These are phyloP conservation scores for Galendromus occidentalis DNA, from an alignment of 1,140 invertebrate species.

Conservation along the genomic window DNA sequence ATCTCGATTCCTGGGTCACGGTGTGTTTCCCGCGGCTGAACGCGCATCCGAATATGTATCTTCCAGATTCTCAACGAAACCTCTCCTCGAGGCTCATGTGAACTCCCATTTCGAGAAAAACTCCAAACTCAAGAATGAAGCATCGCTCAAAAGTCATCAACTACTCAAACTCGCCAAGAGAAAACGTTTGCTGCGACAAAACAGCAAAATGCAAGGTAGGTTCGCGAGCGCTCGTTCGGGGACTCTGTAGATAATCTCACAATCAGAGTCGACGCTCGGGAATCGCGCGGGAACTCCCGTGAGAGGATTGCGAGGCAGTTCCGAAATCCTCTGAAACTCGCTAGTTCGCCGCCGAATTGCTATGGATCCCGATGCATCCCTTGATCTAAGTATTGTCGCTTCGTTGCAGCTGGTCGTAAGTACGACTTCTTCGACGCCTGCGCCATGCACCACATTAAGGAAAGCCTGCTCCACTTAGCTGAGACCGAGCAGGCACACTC, in stretches of 20 bases:
- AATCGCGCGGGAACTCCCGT: too few relatives aligned
- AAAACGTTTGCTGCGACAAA: background rate
- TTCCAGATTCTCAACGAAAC: constrained; percentile 9
- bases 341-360: too few relatives aligned
- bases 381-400: too few relatives aligned
- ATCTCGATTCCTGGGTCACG: background rate
- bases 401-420: constrained; percentile 11
- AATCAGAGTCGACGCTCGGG: too few relatives aligned
- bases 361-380: too few relatives aligned
- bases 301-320: too few relatives aligned
- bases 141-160: constrained; percentile 10
- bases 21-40: background rate
- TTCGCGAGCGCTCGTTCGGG: too few relatives aligned
- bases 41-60: background rate
- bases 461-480: background rate
- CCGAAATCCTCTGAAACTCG: too few relatives aligned
- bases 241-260: too few relatives aligned
- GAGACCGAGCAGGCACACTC: background rate
- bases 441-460: constrained; percentile 10
- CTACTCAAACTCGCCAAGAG: constrained; percentile 11
- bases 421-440: constrained; percentile 12
- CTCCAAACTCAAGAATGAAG: constrained; percentile 9
- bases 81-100: background rate
- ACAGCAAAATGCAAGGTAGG: constrained; percentile 4
- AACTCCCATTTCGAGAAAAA: constrained; percentile 10